These are phyloP conservation scores for Cactoblastis cactorum DNA, from an alignment of 2,888 invertebrate species.

Conservation along the genomic window DNA sequence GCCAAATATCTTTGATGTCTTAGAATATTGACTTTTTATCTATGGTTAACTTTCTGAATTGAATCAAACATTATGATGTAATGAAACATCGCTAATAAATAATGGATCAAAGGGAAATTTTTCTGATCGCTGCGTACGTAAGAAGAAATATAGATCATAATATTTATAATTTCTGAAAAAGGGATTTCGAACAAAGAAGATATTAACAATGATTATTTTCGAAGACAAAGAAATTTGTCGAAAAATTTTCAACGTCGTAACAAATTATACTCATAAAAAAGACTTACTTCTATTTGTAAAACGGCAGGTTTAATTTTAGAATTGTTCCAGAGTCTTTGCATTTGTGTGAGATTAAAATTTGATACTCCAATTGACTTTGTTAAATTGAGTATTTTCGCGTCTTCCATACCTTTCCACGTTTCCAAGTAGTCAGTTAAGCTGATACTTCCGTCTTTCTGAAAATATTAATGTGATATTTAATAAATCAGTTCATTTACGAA, in stretches of 20 bases:
- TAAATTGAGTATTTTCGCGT: conserved; percentile 82
- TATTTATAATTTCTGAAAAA: neutral
- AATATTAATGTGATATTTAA: conserved; percentile 16
- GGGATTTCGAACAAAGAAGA: neutral
- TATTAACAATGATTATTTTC: too few relatives aligned
- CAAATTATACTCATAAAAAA: too few relatives aligned
- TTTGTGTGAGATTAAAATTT: conserved; percentile 91
- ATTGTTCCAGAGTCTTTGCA: conserved; percentile 83
- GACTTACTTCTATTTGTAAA: conserved; percentile 79
- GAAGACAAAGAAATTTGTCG: neutral
- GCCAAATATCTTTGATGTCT: conserved; percentile 5
- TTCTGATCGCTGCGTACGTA: neutral
- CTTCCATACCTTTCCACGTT: conserved; percentile 90
- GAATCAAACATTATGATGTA: neutral
- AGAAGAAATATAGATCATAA: neutral
- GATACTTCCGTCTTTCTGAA: conserved; percentile 58
- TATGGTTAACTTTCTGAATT: neutral
- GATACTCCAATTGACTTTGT: conserved; percentile 90
- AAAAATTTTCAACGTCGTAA: too few relatives aligned
- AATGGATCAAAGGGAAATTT: neutral
- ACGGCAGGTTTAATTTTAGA: conserved; percentile 83
- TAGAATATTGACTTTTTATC: neutral
- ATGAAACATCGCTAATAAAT: conserved; percentile 3
- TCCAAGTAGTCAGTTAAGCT: conserved; percentile 87
- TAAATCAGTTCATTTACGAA: neutral